Base-by-base conservation (phyloP, 1,140 invertebrate species). In the Manduca sexta region DNA sequence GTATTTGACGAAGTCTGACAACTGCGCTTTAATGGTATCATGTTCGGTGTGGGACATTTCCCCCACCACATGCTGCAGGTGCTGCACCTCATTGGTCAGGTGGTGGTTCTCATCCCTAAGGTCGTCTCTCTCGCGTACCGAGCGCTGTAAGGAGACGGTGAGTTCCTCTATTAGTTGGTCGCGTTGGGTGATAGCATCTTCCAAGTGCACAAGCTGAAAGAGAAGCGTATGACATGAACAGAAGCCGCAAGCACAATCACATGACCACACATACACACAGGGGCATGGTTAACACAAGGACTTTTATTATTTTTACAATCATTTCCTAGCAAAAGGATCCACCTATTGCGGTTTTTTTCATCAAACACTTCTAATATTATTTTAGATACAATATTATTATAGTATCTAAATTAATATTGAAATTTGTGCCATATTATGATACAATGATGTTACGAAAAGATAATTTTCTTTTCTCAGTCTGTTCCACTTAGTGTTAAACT, bases 121-220 rank as follows among this genome's bases (percentile, higher is more conserved):
- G 29, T 90, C 82, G 30, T 89, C 87, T 15, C 88, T 83, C 37
- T 92, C 88, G 1, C 74, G 68, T 7, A 90, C 73, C 1, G 89
- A 88, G 51, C 90, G 88, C 62, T 89, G 86, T 49, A 92, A 77
- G 14, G 88, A 89, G 46, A 91, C 80, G 29, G 82, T 88, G 3
- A 93, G 76, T 67, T 91, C 87, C 45, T 88, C 79, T 33, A 94
- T 88, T 62, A 90, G 77, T 51, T 88, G 86, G 54, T 90, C 87
- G 41, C 88, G 89, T 17, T 89, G 85, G 0, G 72, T 63, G 16
- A 91, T 75, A 58, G 89, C 89, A 55, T 83, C 74, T 74, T 90
- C 88, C 63, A 89, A 89, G 67, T 91, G 88, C 52, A 89, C 70
- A 54, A 89, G 86, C 90, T 91, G 74, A 70, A 87, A 67, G 63